These are phyloP conservation scores for Sphaeramia orbicularis DNA, from an alignment of 2,797 vertebrate species.

Conservation along the genomic window DNA sequence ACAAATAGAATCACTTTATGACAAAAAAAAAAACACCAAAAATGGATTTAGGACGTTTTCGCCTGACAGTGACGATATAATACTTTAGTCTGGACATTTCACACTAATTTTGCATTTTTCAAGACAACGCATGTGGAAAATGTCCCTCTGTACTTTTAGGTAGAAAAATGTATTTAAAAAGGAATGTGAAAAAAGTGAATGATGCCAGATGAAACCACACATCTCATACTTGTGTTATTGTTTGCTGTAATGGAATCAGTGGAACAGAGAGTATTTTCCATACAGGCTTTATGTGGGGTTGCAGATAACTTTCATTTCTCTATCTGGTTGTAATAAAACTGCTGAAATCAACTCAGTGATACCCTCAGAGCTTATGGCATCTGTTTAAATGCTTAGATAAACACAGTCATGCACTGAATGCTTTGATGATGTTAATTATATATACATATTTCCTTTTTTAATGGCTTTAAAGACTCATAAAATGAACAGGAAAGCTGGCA, in stretches of 20 bases:
- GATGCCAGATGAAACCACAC: slow-evolving; percentile 51
- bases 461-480: slow-evolving; percentile 14
- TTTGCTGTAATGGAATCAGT: slow-evolving; percentile 25
- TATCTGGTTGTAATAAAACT: slow-evolving; percentile 60
- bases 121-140: slow-evolving; percentile 20
- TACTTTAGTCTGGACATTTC: too few relatives aligned
- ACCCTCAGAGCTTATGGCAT: slow-evolving; percentile 50
- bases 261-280: slow-evolving; percentile 41
- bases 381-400: slow-evolving; percentile 53
- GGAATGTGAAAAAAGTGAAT: slow-evolving; percentile 14
- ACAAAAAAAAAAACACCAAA: too few relatives aligned
- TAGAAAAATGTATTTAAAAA: slow-evolving; percentile 4
- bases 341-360: slow-evolving; percentile 43
- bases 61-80: too few relatives aligned
- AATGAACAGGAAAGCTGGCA: slow-evolving; percentile 21
- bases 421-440: slow-evolving; percentile 44
- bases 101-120: slow-evolving; percentile 10
- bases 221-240: slow-evolving; percentile 34
- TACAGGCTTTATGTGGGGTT: slow-evolving; percentile 24
- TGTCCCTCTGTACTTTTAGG: slow-evolving; percentile 24
- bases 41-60: too few relatives aligned
- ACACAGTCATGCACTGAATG: slow-evolving; percentile 16
- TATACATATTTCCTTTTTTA: slow-evolving; percentile 10
- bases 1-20: too few relatives aligned
- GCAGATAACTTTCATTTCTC: slow-evolving; percentile 33